Percentiles rank a stretch among this genome's conserved stretches.
These are phyloP conservation scores for Dromococcyx pavoninus DNA, from an alignment of 2,797 vertebrate genomes.

Conservation along the genomic window DNA sequence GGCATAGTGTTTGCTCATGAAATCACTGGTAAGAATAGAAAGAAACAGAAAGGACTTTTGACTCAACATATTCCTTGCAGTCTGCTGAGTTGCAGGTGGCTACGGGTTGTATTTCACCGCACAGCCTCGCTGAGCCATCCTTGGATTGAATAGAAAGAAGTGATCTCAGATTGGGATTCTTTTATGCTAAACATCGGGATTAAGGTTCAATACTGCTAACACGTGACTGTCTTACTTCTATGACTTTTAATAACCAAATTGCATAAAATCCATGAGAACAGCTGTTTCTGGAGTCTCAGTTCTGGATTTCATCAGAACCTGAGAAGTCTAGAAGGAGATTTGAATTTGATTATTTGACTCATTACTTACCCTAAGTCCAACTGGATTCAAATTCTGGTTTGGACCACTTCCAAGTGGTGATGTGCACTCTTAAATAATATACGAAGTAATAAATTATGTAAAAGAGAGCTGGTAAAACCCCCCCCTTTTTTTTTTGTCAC, in stretches of 20 bases:
- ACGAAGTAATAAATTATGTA: not conserved
- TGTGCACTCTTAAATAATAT: not conserved
- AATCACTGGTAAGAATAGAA: not conserved
- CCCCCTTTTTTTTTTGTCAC: not conserved
- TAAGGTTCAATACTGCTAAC: not conserved
- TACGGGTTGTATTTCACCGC: not conserved
- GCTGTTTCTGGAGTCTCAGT: not conserved
- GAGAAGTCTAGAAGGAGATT: not conserved
- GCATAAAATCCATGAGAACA: not conserved
- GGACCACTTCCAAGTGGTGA: not conserved
- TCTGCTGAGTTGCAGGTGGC: conserved; percentile 5
- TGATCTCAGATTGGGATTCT: not conserved
- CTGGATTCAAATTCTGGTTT: not conserved
- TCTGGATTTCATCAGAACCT: conserved; percentile 13
- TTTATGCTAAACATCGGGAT: not conserved
- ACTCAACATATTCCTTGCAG: not conserved
- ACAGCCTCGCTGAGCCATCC: not conserved
- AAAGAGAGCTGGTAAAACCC: not conserved
- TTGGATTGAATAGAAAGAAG: not conserved
- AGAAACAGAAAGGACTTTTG: not conserved
- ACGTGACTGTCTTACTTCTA: not conserved
- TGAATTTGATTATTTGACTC: not conserved
- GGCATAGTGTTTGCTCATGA: accelerated
- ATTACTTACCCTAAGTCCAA: not conserved
- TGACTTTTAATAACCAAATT: conserved; percentile 7